phyloP scores from a whole-genome alignment of 2,113 vertebrate species.

The Chloropsis hardwickii region DNA sequence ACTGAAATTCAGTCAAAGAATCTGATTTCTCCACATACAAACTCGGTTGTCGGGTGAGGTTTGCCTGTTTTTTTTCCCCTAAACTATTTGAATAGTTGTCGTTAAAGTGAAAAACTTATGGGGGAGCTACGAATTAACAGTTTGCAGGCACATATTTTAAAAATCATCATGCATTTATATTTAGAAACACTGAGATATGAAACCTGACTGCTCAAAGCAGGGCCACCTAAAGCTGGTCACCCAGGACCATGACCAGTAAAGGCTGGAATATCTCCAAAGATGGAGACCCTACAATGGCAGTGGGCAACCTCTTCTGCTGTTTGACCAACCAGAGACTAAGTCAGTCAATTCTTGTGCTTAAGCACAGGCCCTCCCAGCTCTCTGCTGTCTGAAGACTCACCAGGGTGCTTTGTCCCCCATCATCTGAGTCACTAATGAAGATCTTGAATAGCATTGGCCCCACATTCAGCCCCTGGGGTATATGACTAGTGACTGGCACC shows the following conservation, averaged over 20 bases:
- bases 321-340: not conserved
- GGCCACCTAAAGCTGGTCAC: rapidly evolving
- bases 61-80: not conserved
- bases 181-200: not conserved
- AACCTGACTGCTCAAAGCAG: not conserved
- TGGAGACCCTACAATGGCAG: too few relatives aligned
- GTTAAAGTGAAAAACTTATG: not conserved
- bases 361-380: not conserved
- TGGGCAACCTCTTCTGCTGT: not conserved
- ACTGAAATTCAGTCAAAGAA: not conserved
- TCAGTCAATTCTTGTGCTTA: not conserved
- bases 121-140: not conserved
- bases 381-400: not conserved
- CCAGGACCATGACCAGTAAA: not conserved
- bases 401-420: not conserved
- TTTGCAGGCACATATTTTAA: not conserved
- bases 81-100: not conserved
- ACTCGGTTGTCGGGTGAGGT: rapidly evolving
- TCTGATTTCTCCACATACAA: not conserved
- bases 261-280: not conserved
- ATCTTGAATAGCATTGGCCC: not conserved
- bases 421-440: not conserved
- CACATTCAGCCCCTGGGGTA: not conserved
- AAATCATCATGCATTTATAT: not conserved
- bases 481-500: not conserved